Conservation (phyloP, 2,888 invertebrate species). For the Cheilosia grossa region DNA sequence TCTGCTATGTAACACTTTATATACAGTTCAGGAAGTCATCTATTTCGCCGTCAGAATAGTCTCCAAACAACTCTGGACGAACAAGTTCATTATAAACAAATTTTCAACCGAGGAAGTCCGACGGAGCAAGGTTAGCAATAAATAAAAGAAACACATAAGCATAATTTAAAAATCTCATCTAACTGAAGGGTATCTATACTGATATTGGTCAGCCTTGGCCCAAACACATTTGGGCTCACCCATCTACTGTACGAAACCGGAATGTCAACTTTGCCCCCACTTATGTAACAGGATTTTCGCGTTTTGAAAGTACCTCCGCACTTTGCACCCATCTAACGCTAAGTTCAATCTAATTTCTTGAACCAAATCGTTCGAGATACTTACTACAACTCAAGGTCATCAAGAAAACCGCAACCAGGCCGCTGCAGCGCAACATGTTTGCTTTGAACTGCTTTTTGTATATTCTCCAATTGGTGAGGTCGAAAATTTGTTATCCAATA, state of each 20-base stretch:
- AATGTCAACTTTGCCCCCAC: conserved; percentile 26
- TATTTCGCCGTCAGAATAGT: background rate
- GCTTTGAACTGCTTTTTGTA: conserved; percentile 63
- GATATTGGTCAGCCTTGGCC: conserved; percentile 64
- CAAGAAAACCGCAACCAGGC: conserved; percentile 61
- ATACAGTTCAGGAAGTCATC: conserved; percentile 20
- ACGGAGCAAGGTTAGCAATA: conserved; percentile 55
- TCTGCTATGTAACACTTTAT: background rate
- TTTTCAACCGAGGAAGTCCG: conserved; percentile 32
- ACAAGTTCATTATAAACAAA: background rate
- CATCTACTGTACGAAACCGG: conserved; percentile 49
- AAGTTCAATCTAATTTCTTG: conserved; percentile 15
- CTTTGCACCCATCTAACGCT: background rate
- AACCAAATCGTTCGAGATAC: conserved; percentile 37
- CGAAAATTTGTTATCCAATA: conserved; percentile 15
- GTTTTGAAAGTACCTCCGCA: conserved; percentile 14
- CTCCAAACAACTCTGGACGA: background rate
- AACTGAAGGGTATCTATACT: conserved; percentile 45
- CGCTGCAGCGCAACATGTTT: conserved; percentile 62
- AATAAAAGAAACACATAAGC: conserved; percentile 32
- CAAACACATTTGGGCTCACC: conserved; percentile 37
- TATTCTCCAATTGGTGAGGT: conserved; percentile 23
- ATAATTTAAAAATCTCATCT: conserved; percentile 33
- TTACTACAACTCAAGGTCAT: conserved; percentile 67
- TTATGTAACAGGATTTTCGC: conserved; percentile 7